These are phyloP conservation scores for Jacana jacana DNA, from an alignment of 2,113 vertebrate genomes.

Conservation along the genomic window DNA sequence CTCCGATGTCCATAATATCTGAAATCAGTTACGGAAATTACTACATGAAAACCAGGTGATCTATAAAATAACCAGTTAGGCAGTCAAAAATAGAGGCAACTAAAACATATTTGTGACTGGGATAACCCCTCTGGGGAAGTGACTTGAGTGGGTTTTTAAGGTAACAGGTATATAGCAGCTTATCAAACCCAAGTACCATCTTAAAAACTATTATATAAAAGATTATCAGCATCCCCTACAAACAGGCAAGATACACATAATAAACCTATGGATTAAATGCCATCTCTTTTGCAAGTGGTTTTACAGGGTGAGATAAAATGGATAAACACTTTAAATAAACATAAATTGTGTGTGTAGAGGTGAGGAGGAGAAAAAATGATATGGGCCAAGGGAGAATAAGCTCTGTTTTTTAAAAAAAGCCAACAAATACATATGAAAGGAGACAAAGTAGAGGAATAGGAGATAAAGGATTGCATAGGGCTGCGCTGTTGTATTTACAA, in stretches of 20 bases:
- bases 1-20: rapidly evolving
- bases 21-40: background rate
- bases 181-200: background rate
- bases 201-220: background rate
- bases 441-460: background rate
- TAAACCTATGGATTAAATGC: background rate
- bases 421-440: background rate
- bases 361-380: background rate
- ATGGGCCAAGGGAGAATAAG: background rate
- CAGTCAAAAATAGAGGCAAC: background rate
- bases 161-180: background rate
- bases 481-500: background rate
- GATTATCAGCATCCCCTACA: background rate
- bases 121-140: background rate
- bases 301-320: background rate
- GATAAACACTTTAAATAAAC: background rate
- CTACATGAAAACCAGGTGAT: background rate
- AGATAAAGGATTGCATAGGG: background rate
- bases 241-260: background rate
- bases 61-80: background rate
- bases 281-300: background rate
- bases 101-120: background rate
- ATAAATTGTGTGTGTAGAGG: background rate
- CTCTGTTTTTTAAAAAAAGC: background rate
- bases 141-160: background rate